These are phyloP conservation scores for Heliothis peltigera DNA, from an alignment of 2,888 invertebrate species.

Conservation along the genomic window DNA sequence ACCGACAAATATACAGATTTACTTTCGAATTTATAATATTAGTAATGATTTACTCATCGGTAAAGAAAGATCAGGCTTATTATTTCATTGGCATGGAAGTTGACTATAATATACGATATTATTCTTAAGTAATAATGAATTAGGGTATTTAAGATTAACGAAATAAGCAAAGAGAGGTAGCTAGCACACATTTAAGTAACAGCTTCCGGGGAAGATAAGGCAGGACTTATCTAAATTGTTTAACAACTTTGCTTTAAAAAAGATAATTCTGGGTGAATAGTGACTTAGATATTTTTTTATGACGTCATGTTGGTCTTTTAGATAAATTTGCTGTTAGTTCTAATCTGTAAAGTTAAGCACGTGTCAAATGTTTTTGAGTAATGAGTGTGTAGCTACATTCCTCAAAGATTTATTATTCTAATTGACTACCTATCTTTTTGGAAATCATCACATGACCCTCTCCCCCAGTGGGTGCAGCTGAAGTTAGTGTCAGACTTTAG, in stretches of 20 bases:
- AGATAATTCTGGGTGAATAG: slow-evolving; percentile 39
- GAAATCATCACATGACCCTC: too few species aligned
- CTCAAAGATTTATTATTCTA: background rate
- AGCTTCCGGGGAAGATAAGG: slow-evolving; percentile 53
- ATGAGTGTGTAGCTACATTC: background rate
- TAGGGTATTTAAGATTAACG: slow-evolving; percentile 11
- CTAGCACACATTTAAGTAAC: slow-evolving; percentile 43
- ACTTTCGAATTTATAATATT: too few species aligned
- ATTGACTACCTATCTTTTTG: too few species aligned
- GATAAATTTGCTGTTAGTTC: slow-evolving; percentile 12
- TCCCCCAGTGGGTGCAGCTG: too few species aligned
- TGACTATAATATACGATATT: background rate
- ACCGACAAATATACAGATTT: too few species aligned
- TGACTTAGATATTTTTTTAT: slow-evolving; percentile 24
- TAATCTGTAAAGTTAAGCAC: background rate
- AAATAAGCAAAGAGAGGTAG: slow-evolving; percentile 44
- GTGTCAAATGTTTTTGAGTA: background rate
- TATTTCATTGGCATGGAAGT: too few species aligned
- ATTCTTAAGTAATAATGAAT: slow-evolving; percentile 18
- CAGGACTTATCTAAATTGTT: slow-evolving; percentile 54
- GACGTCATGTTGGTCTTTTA: slow-evolving; percentile 22
- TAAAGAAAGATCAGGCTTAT: background rate
- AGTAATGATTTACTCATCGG: too few species aligned
- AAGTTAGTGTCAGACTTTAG: too few species aligned
- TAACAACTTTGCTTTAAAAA: slow-evolving; percentile 44